A percentile compares a stretch with the other conserved stretches of the same genome.
Conservation (phyloP, 1,140 invertebrate species). For the Patella vulgata region DNA sequence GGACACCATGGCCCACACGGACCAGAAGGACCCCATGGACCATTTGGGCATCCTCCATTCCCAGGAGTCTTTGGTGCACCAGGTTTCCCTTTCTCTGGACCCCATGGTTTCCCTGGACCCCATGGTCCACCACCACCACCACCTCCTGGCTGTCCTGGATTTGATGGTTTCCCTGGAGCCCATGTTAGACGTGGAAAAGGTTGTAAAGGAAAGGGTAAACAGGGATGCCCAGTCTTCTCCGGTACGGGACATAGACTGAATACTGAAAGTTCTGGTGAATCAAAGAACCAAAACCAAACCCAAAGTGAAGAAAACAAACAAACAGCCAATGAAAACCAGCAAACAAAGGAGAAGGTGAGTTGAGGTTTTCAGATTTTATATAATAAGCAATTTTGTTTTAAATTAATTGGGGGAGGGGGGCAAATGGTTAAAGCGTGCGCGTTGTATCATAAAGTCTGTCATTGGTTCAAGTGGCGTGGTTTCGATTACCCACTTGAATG, state of each 20-base stretch:
- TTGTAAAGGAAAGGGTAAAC: too few species aligned
- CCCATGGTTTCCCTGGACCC: neutral
- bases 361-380: too few species aligned
- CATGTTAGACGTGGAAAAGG: neutral
- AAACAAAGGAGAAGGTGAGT: neutral
- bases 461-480: too few species aligned
- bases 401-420: too few species aligned
- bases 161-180: neutral
- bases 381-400: too few species aligned
- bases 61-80: slow-evolving; percentile 5
- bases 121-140: slow-evolving; percentile 5
- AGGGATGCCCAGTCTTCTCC: too few species aligned
- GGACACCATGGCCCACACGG: slow-evolving; percentile 24
- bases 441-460: too few species aligned
- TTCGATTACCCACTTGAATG: too few species aligned
- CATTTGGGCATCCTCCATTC: slow-evolving; percentile 16
- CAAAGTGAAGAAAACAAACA: neutral
- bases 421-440: too few species aligned
- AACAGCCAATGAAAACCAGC: neutral
- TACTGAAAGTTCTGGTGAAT: neutral
- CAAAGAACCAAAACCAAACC: neutral
- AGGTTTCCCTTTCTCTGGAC: too few species aligned
- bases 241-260: too few species aligned
- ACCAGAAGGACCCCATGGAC: slow-evolving; percentile 21
- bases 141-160: neutral